Base-by-base conservation (phyloP, 1,140 invertebrate genomes). In the Drosophila persimilis region DNA sequence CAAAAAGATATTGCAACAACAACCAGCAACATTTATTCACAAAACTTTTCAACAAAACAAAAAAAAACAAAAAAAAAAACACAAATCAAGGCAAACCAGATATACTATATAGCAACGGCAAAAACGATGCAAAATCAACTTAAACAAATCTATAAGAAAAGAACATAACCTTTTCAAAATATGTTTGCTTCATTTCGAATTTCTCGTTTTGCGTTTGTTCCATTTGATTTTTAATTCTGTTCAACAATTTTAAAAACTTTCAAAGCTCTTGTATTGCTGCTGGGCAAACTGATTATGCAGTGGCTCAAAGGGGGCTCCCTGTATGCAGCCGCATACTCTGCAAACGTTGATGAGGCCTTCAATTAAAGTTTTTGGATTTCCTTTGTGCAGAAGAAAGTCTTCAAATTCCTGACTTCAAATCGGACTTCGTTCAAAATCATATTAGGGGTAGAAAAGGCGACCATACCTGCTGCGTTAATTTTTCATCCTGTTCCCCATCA, bases 121-220 rank as follows among this genome's bases (percentile, higher is more conserved):
- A 31, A 7, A 84, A 79, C 67, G 67, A 26, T 26, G 55, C 62
- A 59, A 85, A 77, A 78, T 71, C 70, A 46, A 73, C 73, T 65
- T 74, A 41, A 59, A 62, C 57, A 69, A 61, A 73, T 73, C 70
- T 62, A 78, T 22, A 65, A 29, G 29, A 43, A 53, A 31, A 17
- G 22, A 67, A 39, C 11, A 39, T 5, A 39, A 39, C 4, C 11
- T 11, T 13, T 39, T 39, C 35, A 1, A 39, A 39, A 39, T 39
- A 39, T 11, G 35, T 39, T 39, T 39, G 9, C 35, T 39, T 13
- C 4, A 13, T 11, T 39, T 39, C 35, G 35, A 39, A 39, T 39
- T 39, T 39, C 35, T 39, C 35, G 35, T 39, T 39, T 39, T 35
- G 3, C 31, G 9, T 3, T 35, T 35, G 31, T 35, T 35, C 31